phyloP scores from a whole-genome alignment of 2,113 vertebrate genomes.

The Desmodus rotundus region DNA sequence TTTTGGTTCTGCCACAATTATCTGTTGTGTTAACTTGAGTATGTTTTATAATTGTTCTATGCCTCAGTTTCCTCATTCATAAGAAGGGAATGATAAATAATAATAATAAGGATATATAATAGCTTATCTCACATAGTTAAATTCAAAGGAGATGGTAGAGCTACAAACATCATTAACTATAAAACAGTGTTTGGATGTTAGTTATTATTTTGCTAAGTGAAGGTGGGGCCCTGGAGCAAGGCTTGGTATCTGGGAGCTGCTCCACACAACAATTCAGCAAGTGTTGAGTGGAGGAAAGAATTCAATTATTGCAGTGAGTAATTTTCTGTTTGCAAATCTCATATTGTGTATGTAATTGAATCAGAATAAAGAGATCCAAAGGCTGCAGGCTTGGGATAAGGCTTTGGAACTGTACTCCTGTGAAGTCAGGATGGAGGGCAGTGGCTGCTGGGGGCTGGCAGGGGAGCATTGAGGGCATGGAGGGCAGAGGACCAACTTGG shows the following conservation, averaged over 20 bases:
- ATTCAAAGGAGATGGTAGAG: neutral
- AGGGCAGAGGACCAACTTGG: neutral
- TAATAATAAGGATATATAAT: neutral
- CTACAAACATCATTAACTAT: neutral
- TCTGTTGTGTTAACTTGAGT: neutral
- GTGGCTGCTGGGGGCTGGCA: rapidly evolving
- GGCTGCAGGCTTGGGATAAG: slow-evolving; percentile 59
- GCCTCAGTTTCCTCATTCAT: neutral
- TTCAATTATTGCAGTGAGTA: slow-evolving; percentile 71
- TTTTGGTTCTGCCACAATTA: neutral
- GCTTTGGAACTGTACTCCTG: slow-evolving; percentile 41
- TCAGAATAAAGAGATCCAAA: slow-evolving; percentile 69
- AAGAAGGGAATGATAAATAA: neutral
- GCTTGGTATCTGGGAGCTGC: neutral
- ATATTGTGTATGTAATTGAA: slow-evolving; percentile 73
- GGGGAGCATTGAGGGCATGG: rapidly evolving
- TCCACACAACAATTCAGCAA: slow-evolving; percentile 31
- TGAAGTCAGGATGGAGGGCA: neutral
- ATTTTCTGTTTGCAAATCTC: slow-evolving; percentile 74
- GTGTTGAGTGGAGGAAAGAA: slow-evolving; percentile 61
- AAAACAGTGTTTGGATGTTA: slow-evolving; percentile 36
- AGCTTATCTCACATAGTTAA: neutral
- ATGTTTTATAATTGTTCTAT: neutral
- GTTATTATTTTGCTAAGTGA: slow-evolving; percentile 26
- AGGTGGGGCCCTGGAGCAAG: slow-evolving; percentile 18